These are phyloP conservation scores for Myxocyprinus asiaticus DNA, from an alignment of 2,113 vertebrate genomes.

Conservation along the genomic window DNA sequence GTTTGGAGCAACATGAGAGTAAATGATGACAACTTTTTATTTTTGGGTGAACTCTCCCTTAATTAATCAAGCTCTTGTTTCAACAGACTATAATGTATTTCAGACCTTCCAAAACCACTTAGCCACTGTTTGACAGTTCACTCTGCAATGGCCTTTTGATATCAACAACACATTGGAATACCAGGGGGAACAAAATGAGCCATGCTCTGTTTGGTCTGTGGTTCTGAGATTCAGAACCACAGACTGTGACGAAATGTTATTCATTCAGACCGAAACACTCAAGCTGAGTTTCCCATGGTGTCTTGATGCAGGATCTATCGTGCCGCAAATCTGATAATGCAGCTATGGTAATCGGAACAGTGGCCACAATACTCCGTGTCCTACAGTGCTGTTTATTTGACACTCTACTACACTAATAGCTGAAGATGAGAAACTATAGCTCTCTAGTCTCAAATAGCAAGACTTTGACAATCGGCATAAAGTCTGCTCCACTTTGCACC, in stretches of 20 bases:
- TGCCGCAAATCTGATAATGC: slow-evolving; percentile 36
- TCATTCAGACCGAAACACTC: slow-evolving; percentile 2
- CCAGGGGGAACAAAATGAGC: background rate
- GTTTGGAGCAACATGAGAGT: no score
- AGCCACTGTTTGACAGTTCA: slow-evolving; percentile 5
- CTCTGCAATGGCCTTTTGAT: slow-evolving; percentile 6
- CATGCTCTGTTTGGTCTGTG: slow-evolving; percentile 8
- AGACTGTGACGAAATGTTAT: slow-evolving; percentile 27
- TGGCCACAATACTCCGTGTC: slow-evolving; percentile 13
- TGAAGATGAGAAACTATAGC: background rate
- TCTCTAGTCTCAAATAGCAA: background rate
- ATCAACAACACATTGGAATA: slow-evolving; percentile 14
- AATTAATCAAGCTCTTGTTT: slow-evolving; percentile 49
- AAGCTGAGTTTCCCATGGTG: slow-evolving; percentile 47
- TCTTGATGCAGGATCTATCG: slow-evolving; percentile 41
- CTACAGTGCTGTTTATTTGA: slow-evolving; percentile 4
- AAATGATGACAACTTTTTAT: no score
- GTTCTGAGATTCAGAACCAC: background rate
- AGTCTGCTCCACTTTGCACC: background rate
- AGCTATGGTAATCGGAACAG: slow-evolving; percentile 26
- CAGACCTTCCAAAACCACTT: slow-evolving; percentile 37
- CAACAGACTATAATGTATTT: slow-evolving; percentile 42
- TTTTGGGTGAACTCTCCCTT: background rate
- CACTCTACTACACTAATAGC: background rate
- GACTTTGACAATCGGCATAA: background rate